Percentiles rank a stretch among this genome's conserved stretches.
phyloP scores from a whole-genome alignment of 2,113 vertebrate species.

The Anolis carolinensis region DNA sequence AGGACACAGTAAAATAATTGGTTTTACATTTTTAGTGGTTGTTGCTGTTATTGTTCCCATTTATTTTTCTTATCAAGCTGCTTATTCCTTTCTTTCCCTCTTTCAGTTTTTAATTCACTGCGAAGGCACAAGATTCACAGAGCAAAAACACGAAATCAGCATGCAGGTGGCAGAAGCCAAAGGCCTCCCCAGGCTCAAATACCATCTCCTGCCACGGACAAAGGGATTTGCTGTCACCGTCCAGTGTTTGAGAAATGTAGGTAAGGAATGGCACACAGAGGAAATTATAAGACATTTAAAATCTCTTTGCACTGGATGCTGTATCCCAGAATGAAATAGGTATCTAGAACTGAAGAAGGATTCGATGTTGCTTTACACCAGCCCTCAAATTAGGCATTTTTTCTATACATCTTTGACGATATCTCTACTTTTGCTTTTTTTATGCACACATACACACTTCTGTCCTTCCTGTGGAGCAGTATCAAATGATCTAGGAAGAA shows the following conservation, averaged over 20 bases:
- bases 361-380: not conserved
- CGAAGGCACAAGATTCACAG: conserved; percentile 95
- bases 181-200: conserved; percentile 91
- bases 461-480: not conserved
- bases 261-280: conserved; percentile 78
- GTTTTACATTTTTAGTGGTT: not conserved
- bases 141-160: conserved; percentile 92
- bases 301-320: not conserved
- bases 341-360: not conserved
- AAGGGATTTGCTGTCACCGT: conserved; percentile 93
- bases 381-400: not conserved
- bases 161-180: conserved; percentile 96
- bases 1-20: not conserved
- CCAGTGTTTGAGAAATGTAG: conserved; percentile 91
- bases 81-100: conserved; percentile 27
- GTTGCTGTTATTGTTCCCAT: not conserved
- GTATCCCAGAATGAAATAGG: not conserved
- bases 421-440: not conserved
- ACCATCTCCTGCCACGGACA: conserved; percentile 94
- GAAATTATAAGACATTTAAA: conserved; percentile 31
- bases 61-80: not conserved
- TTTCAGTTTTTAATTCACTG: conserved; percentile 94
- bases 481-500: not conserved
- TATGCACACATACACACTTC: not conserved
- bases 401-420: not conserved